Conservation (phyloP, 2,888 invertebrate species). For the Sphecodes monilicornis region DNA sequence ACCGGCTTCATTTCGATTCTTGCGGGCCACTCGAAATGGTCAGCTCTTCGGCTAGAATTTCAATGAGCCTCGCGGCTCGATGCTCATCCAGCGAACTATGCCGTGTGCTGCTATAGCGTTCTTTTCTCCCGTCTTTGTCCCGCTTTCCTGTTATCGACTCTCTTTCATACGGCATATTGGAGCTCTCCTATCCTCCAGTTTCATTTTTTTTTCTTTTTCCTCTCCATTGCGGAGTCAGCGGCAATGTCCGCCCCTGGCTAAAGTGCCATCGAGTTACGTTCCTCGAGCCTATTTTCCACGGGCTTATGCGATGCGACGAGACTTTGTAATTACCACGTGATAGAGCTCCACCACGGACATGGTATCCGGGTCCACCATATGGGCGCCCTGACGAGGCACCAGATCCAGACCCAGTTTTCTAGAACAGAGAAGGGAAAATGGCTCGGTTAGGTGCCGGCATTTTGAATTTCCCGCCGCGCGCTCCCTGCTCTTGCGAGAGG, state of each 20-base stretch:
- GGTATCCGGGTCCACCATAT: conserved; percentile 95
- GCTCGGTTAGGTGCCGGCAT: not conserved
- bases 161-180: conserved; percentile 13
- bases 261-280: conserved; percentile 6
- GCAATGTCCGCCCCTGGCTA: not conserved
- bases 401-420: conserved; percentile 96
- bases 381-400: conserved; percentile 95
- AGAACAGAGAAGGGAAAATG: conserved; percentile 77
- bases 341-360: conserved; percentile 96
- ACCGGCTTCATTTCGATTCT: conserved; percentile 47
- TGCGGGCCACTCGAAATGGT: conserved; percentile 47
- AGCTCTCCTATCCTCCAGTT: not conserved
- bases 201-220: not conserved
- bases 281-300: not conserved
- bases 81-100: conserved; percentile 11
- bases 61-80: conserved; percentile 36
- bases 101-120: not conserved
- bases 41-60: conserved; percentile 46
- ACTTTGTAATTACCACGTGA: conserved; percentile 89
- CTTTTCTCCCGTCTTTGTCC: not conserved
- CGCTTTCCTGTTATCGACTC: not conserved
- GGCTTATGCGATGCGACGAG: not conserved
- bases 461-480: not conserved
- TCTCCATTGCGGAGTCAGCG: conserved; percentile 3
- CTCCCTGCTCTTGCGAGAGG: too few relatives aligned